Conservation (phyloP, 2,113 vertebrate species). For the Mustela nigripes region DNA sequence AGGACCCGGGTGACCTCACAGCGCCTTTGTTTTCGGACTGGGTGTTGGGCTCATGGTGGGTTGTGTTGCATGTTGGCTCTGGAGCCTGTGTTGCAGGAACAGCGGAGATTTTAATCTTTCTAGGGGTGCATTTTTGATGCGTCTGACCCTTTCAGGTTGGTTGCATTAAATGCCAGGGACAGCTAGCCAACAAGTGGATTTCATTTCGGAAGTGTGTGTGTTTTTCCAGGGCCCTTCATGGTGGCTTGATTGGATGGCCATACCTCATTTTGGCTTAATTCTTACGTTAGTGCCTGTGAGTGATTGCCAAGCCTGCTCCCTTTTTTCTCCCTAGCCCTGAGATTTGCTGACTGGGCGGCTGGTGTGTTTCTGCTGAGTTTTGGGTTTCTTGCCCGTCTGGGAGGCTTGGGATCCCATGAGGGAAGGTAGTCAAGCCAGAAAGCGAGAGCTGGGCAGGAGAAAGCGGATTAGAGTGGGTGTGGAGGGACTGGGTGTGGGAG, state of each 20-base stretch:
- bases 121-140: neutral
- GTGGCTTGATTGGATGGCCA: neutral
- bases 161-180: neutral
- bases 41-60: rapidly evolving
- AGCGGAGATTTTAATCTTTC: constrained; percentile 15
- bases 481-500: neutral
- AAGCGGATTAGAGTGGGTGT: neutral
- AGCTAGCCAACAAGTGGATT: neutral
- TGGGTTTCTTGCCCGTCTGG: constrained; percentile 44
- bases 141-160: neutral
- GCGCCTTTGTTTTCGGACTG: neutral
- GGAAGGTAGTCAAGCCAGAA: neutral
- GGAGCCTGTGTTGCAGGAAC: neutral
- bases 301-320: neutral
- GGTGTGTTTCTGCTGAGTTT: neutral
- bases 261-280: neutral
- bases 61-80: rapidly evolving
- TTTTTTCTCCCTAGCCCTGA: neutral
- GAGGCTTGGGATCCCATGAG: neutral
- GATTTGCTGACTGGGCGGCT: neutral
- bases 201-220: neutral
- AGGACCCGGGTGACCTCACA: neutral
- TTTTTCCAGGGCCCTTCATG: neutral
- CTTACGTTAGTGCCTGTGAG: neutral
- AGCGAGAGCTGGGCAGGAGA: neutral